These are phyloP conservation scores for Andinoacara biseriatus DNA, from an alignment of 2,113 vertebrate genomes.

Conservation along the genomic window DNA sequence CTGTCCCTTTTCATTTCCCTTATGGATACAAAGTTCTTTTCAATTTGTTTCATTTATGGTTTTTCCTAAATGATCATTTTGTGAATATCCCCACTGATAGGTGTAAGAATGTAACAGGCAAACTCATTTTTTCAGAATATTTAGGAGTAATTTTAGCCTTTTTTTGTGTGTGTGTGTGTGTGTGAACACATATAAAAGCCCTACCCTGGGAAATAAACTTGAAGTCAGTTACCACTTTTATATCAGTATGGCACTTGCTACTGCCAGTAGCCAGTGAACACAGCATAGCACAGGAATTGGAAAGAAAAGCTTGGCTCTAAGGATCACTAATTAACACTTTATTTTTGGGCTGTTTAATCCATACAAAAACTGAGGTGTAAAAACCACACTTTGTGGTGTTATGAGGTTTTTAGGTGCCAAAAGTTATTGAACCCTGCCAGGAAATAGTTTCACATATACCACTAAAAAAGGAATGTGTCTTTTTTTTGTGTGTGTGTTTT, in stretches of 20 bases:
- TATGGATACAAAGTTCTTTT: slow-evolving; percentile 22
- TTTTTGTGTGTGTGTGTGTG: neutral
- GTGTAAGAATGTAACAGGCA: neutral
- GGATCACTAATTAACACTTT: neutral
- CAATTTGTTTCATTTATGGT: slow-evolving; percentile 14
- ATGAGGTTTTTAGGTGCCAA: neutral
- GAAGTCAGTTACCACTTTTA: neutral
- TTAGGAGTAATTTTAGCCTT: neutral
- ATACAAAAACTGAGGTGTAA: slow-evolving; percentile 3
- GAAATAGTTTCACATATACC: neutral
- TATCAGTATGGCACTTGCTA: neutral
- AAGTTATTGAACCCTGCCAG: neutral
- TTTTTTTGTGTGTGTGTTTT: neutral
- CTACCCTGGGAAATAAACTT: neutral
- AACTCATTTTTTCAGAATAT: neutral
- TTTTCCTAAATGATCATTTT: slow-evolving; percentile 1
- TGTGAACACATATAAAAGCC: neutral
- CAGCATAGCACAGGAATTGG: neutral
- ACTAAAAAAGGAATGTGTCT: neutral
- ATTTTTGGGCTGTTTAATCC: slow-evolving; percentile 2
- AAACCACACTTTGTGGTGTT: neutral
- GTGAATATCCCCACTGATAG: neutral
- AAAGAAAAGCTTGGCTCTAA: neutral
- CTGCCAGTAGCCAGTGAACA: neutral
- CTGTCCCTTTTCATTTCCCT: slow-evolving; percentile 34